Base-by-base conservation (phyloP, 2,797 vertebrate genomes). In the Heliangelus exortis region DNA sequence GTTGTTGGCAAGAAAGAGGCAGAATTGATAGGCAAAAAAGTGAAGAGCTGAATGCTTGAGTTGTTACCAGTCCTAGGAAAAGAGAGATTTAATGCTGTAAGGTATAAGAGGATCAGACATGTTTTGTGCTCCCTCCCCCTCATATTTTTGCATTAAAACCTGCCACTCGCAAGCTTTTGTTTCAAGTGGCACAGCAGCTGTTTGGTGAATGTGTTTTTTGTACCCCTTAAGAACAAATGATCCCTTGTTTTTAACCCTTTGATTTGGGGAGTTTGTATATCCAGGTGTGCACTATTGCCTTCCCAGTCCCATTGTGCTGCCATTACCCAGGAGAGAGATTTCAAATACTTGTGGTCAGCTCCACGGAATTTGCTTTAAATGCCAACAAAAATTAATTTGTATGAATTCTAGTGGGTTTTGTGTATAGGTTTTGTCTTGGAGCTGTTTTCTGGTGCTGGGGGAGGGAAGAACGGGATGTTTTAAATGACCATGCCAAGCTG, bases 241-340 rank as follows among this genome's bases (percentile, higher is more conserved):
- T 74, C 87, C 95, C 85, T 97, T 97, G 93, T 94, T 87, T 97
- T 97, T 97, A 97, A 95, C 93, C 87, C 96, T 94, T 97, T 95
- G 87, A 89, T 94, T 96, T 53, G 69, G 43, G 29, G 20, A 80
- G 54, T 92, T 89, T 94, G 89, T 91, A 57, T 95, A 90, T 93
- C 92, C 96, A 96, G 95, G 95, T 96, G 96, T 80, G 77, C 81
- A 12, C 83, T 7, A 16, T 73, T 93, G 83, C 81, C 50, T 91
- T 89, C 92, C 67, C 84, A 85, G 26, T 90, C 73, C 67, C 75
- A 90, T 92, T 95, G 87, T 93, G 92, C 80, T 92, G 31, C 50
- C 53, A 28, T 73, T 93, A 71, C 78, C 71, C 95, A 87, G 50
- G 74, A 92, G 93, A 92, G 41, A 89, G 43, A 74, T 94, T 96